phyloP scores from a whole-genome alignment of 2,113 vertebrate genomes.

The Stegostoma tigrinum region DNA sequence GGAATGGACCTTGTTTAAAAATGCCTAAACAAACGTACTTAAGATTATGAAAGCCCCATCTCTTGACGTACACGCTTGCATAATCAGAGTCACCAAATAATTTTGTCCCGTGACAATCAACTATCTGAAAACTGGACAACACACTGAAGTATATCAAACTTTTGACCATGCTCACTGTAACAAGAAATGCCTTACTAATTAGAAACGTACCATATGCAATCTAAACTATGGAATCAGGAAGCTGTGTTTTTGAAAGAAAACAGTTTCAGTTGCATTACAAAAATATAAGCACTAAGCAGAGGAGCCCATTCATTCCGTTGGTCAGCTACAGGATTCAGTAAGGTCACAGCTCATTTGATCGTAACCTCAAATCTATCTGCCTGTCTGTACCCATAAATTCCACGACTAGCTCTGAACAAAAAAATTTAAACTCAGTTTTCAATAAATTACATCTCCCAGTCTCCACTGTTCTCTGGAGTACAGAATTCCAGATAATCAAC shows the following conservation, averaged over 20 bases:
- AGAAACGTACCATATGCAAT: neutral
- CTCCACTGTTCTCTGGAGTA: too few relatives aligned
- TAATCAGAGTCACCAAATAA: neutral
- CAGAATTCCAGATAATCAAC: too few relatives aligned
- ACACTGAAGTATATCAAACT: neutral
- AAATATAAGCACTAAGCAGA: too few relatives aligned
- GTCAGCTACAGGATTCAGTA: too few relatives aligned
- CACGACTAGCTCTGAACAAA: too few relatives aligned
- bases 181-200: neutral
- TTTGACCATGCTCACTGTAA: neutral
- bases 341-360: too few relatives aligned
- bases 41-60: neutral
- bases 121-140: neutral
- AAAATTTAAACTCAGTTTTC: too few relatives aligned
- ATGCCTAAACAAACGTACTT: neutral
- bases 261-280: too few relatives aligned
- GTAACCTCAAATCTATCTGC: too few relatives aligned
- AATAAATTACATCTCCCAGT: too few relatives aligned
- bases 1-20: neutral
- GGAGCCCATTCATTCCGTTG: too few relatives aligned
- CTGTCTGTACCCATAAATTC: too few relatives aligned
- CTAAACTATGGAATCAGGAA: neutral
- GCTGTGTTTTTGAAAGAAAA: neutral
- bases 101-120: neutral
- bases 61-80: neutral